A percentile compares a stretch with the other conserved stretches of the same genome.
Conservation (phyloP, 2,888 invertebrate genomes). For the Heliconius hortense region DNA sequence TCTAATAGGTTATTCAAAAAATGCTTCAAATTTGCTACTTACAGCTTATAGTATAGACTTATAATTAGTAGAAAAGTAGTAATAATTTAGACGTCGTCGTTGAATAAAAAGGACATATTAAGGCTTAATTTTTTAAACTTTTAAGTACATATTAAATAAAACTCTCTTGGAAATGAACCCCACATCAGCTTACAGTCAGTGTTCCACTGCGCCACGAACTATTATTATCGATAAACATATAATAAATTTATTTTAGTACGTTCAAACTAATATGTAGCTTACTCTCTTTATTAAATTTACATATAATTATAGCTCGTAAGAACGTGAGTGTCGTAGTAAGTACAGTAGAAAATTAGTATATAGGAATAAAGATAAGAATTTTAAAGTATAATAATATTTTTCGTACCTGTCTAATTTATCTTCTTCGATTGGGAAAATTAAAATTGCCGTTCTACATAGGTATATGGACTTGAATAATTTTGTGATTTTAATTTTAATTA, state of each 20-base stretch:
- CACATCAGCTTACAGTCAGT: not conserved
- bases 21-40: not conserved
- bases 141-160: no score
- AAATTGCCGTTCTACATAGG: not conserved
- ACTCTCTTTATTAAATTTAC: no score
- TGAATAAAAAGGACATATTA: not conserved
- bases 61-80: no score
- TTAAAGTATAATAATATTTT: conserved; percentile 1
- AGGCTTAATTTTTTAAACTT: not conserved
- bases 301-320: no score
- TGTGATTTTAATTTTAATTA: conserved; percentile 1
- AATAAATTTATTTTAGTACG: no score
- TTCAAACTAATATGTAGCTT: no score
- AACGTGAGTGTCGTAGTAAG: no score
- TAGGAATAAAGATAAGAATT: not conserved
- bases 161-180: not conserved
- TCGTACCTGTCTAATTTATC: conserved; percentile 1
- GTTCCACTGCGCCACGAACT: not conserved
- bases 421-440: not conserved
- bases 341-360: not conserved
- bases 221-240: not conserved
- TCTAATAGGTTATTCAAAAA: not conserved
- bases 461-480: not conserved
- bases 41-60: not conserved
- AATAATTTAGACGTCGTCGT: not conserved